Base-by-base conservation (phyloP, 2,888 invertebrate species). In the Ennomos quercinarius region DNA sequence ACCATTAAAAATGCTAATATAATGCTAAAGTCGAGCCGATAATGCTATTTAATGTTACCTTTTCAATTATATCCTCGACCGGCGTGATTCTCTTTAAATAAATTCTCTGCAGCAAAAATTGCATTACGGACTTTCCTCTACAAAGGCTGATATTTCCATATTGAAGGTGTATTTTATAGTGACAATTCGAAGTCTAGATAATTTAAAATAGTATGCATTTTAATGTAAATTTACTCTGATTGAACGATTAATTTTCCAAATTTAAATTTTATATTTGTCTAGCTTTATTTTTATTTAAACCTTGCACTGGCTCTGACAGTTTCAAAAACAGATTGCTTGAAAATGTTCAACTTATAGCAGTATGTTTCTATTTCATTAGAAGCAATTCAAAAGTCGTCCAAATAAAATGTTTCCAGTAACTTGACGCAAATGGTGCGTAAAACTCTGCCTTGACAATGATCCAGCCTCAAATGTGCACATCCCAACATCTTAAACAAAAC, bases 41-140 rank as follows among this genome's bases (percentile, higher is more conserved):
- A 57, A 46, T 50, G 45, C 45, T 49, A 50, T 57, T n/a, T 46
- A 57, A 50, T 51, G 50, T 57, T 46, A 57, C 57, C 51, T 51
- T 57, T 57, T 51, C 57, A 57, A 57, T 57, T 51, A 57, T 51
- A 46, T 40, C 43, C 47, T 40, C 46, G 53, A 27, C 10, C 43
- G 27, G 17, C 39, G 39, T 11, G 49, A 40, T 41, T 45, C n/a
- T 41, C 41, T 57, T 57, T 46, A 57, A 56, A 50, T 56, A 56
- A 50, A 51, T 41, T 45, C 36, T 37, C 56, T 40, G 36, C 27
- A 44, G 42, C 35, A 36, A 41, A 45, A 57, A 57, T 51, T 38
- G 51, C 51, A 46, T 57, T 41, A 50, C 10, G 13, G 37, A 9
- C 46, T 45, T 17, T 9, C n/a, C 17, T 47, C 39, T 11, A 49